Percentiles rank a stretch among this genome's conserved stretches.
Evolutionary conservation across 1,140 invertebrate species (phyloP).

Genomic region (Vanessa atalanta): DNA sequence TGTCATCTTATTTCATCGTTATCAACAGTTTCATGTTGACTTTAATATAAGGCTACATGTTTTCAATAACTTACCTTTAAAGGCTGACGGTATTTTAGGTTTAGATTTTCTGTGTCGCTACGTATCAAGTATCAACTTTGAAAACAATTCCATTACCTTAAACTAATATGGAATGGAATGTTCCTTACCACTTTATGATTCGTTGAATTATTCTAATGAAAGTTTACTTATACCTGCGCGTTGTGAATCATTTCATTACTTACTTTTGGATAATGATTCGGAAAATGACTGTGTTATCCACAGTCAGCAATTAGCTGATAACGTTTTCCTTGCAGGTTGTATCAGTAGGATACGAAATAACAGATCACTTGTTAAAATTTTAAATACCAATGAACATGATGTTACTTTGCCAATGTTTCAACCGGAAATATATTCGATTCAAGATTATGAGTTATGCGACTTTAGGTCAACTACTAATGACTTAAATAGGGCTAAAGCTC

Average conservation of each 20-base stretch:
- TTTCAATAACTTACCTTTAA: constrained; percentile 39
- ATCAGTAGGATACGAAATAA: constrained; percentile 10
- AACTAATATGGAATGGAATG: no score
- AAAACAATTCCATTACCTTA: no score
- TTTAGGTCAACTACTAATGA: no score
- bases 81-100: constrained; percentile 18
- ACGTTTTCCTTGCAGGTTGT: background rate
- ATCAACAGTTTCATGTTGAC: constrained; percentile 12
- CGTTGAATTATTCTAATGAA: no score
- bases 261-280: background rate
- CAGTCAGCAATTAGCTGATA: background rate
- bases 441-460: no score
- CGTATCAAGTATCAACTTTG: no score
- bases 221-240: no score
- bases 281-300: background rate
- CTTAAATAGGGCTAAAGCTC: background rate
- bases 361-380: constrained; percentile 22
- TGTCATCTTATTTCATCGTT: no score
- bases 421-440: no score
- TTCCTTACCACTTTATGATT: no score
- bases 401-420: background rate
- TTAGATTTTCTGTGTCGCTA: constrained; percentile 13
- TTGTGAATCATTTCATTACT: constrained; percentile 8
- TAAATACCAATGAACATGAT: constrained; percentile 4
- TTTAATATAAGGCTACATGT: constrained; percentile 43